Evolutionary conservation across 2,888 invertebrate genomes (phyloP).

Genomic region (Achlya flavicornis): DNA sequence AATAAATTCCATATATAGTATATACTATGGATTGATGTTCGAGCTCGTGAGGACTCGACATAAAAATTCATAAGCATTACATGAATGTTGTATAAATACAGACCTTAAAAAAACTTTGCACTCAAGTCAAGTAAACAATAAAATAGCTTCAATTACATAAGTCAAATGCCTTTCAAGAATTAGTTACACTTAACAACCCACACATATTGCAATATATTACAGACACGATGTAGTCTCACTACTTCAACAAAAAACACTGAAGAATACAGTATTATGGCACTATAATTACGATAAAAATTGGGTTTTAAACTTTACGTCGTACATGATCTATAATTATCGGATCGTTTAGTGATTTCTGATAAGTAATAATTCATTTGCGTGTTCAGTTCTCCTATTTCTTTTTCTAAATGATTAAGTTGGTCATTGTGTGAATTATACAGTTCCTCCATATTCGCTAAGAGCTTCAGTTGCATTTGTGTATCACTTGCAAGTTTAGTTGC

Average conservation of each 20-base stretch:
- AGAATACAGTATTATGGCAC: conserved; percentile 60
- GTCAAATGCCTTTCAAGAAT: neutral
- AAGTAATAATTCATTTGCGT: conserved; percentile 86
- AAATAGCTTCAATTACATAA: neutral
- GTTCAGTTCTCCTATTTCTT: conserved; percentile 85
- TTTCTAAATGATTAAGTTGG: conserved; percentile 83
- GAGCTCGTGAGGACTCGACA: neutral
- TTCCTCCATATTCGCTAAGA: conserved; percentile 88
- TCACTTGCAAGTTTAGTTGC: conserved; percentile 93
- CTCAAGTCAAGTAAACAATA: neutral
- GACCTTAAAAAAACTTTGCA: neutral
- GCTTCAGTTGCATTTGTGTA: conserved; percentile 89
- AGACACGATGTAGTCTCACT: conserved; percentile 60
- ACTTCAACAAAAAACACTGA: conserved; percentile 52
- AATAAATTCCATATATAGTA: neutral
- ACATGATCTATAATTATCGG: conserved; percentile 86
- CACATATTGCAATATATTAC: conserved; percentile 48
- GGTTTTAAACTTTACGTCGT: conserved; percentile 55
- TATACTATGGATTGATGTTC: neutral
- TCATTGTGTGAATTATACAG: conserved; percentile 87
- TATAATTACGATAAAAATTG: conserved; percentile 27
- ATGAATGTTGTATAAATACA: neutral
- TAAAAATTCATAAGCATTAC: neutral
- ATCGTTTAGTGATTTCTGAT: conserved; percentile 84
- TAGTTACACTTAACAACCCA: conserved; percentile 33